phyloP scores from a whole-genome alignment of 2,113 vertebrate genomes.

The Psittacula cyanocephala region DNA sequence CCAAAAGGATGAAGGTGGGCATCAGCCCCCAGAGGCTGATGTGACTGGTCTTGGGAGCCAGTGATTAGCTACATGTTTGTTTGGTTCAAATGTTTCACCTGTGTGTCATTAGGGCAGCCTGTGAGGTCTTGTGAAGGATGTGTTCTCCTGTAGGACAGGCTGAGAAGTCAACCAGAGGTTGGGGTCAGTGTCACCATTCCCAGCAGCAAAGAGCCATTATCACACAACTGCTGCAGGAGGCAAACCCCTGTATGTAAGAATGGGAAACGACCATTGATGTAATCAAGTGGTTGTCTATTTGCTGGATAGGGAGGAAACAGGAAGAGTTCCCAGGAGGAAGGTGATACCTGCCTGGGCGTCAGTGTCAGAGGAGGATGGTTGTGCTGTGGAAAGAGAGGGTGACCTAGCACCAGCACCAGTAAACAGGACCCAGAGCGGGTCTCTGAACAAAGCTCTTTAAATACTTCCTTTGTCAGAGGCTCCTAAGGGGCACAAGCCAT shows the following conservation, averaged over 20 bases:
- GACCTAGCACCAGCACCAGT: not conserved
- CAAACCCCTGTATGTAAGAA: not conserved
- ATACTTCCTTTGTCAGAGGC: not conserved
- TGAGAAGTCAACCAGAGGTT: not conserved
- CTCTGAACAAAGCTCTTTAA: not conserved
- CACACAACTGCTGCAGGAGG: not conserved
- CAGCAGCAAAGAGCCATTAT: not conserved
- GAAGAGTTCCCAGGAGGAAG: not conserved
- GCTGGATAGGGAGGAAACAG: not conserved
- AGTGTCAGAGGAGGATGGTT: not conserved
- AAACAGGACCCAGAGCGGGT: not conserved
- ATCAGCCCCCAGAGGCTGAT: not conserved
- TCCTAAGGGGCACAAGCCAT: not conserved
- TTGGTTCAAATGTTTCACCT: not conserved
- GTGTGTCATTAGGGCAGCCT: not conserved
- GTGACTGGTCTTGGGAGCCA: not conserved
- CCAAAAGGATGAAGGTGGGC: not conserved
- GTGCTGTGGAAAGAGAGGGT: not conserved
- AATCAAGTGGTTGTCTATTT: not conserved
- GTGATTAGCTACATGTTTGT: rapidly evolving
- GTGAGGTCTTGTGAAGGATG: not conserved
- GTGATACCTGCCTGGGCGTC: not conserved
- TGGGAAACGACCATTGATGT: not conserved
- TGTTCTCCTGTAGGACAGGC: not conserved
- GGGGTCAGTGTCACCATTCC: not conserved